Evolutionary conservation across 2,797 vertebrate species (phyloP).

Genomic region (Chaenodraco wilsoni): DNA sequence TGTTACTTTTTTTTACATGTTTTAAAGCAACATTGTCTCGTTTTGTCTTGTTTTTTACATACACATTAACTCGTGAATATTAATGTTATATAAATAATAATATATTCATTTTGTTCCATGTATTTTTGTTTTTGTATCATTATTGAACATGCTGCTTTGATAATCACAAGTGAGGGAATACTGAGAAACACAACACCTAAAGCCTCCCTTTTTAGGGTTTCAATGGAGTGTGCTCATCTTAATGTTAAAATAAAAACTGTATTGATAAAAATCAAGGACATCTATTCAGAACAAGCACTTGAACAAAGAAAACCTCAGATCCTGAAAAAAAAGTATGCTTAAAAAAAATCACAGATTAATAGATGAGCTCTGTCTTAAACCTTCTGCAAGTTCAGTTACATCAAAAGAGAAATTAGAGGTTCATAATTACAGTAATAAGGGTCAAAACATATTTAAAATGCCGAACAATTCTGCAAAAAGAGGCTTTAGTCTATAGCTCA

Average conservation of each 20-base stretch:
- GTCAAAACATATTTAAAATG: neutral
- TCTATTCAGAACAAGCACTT: neutral
- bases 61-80: no score
- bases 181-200: neutral
- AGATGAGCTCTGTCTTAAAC: neutral
- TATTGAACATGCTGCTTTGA: no score
- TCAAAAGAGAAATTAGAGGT: neutral
- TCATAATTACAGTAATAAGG: neutral
- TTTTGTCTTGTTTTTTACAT: no score
- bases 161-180: neutral
- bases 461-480: neutral
- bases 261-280: neutral
- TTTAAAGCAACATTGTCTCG: neutral
- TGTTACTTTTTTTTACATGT: neutral
- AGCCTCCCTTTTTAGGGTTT: neutral
- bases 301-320: neutral
- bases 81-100: no score
- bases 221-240: neutral
- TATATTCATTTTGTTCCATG: neutral
- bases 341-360: neutral
- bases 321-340: neutral
- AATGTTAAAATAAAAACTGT: neutral
- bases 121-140: neutral
- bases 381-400: neutral
- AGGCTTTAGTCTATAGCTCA: neutral